A percentile compares a stretch with the other conserved stretches of the same genome.
Evolutionary conservation across 2,113 vertebrate genomes (phyloP).

Genomic region (Vidua macroura): DNA sequence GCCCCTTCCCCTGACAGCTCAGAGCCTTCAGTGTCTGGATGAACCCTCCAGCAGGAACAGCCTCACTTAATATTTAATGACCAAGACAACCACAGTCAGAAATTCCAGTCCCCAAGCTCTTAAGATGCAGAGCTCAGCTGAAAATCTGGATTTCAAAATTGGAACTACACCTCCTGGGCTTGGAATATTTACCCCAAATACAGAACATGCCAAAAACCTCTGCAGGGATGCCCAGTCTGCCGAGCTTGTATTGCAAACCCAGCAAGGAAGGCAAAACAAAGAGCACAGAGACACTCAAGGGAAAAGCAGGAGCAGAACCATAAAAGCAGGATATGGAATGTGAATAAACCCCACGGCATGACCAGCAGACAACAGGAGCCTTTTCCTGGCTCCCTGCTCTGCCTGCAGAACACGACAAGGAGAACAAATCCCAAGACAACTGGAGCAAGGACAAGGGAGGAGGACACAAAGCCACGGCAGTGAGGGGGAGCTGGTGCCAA

Average conservation of each 20-base stretch:
- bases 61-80: slow-evolving; percentile 25
- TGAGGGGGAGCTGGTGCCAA: neutral
- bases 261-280: neutral
- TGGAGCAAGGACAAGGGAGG: neutral
- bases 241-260: neutral
- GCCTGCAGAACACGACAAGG: fast-evolving
- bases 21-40: neutral
- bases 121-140: neutral
- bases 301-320: neutral
- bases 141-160: neutral
- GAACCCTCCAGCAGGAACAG: neutral
- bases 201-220: neutral
- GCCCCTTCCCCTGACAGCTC: neutral
- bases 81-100: neutral
- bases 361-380: neutral
- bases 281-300: neutral
- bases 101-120: neutral
- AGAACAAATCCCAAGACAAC: neutral
- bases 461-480: fast-evolving
- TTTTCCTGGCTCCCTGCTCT: neutral
- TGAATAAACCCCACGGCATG: neutral
- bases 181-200: neutral
- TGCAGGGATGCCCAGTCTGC: neutral
- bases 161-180: neutral
- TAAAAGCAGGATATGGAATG: neutral